These are phyloP conservation scores for Chloropsis cyanopogon DNA, from an alignment of 2,113 vertebrate genomes.

Conservation along the genomic window DNA sequence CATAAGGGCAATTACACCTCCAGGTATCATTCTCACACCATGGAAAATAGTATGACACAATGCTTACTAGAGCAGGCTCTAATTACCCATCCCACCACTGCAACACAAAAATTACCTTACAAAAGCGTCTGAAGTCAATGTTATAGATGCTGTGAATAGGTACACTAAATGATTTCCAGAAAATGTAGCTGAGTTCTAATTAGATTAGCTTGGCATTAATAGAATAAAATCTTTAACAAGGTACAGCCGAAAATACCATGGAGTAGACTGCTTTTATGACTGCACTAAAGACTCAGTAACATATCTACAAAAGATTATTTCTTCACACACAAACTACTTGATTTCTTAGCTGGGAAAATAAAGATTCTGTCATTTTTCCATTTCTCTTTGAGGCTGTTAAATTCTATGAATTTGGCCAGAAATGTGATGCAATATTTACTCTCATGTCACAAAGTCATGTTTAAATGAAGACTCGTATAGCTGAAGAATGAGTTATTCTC, in stretches of 20 bases:
- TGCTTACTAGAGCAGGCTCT: constrained; percentile 49
- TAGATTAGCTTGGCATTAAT: constrained; percentile 29
- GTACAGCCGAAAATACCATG: neutral
- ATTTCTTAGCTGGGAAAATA: neutral
- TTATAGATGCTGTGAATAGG: neutral
- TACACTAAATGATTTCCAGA: neutral
- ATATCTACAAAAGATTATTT: neutral
- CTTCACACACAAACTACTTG: neutral
- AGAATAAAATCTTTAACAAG: neutral
- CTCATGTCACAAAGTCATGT: neutral
- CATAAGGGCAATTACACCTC: constrained; percentile 70
- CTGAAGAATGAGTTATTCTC: neutral
- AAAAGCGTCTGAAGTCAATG: neutral
- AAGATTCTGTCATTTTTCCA: neutral
- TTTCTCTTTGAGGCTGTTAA: neutral
- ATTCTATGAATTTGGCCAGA: neutral
- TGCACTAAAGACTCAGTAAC: neutral
- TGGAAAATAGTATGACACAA: constrained; percentile 21
- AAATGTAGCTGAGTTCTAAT: neutral
- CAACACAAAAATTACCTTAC: constrained; percentile 19
- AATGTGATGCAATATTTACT: neutral
- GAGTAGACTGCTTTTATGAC: neutral
- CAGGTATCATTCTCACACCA: constrained; percentile 59
- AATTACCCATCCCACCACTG: constrained; percentile 25
- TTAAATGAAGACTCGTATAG: neutral